These are phyloP conservation scores for Nyctalus aviator DNA, from an alignment of 2,797 vertebrate species.

Conservation along the genomic window DNA sequence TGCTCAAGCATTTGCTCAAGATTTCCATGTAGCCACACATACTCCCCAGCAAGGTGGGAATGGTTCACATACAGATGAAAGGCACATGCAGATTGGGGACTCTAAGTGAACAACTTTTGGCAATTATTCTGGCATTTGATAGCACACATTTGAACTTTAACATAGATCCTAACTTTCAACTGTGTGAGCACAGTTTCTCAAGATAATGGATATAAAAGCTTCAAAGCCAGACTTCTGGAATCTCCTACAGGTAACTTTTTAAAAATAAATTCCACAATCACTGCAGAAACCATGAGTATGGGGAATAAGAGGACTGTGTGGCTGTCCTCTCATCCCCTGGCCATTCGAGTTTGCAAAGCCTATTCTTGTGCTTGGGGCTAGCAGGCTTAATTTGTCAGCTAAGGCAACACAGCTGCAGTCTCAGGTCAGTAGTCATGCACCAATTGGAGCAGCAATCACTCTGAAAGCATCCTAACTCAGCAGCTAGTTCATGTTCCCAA, in stretches of 20 bases:
- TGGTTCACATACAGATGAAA: slow-evolving; percentile 3
- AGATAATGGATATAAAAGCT: slow-evolving; percentile 16
- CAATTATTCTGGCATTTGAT: slow-evolving; percentile 13
- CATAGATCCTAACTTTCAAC: neutral
- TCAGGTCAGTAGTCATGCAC: neutral
- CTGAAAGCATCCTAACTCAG: neutral
- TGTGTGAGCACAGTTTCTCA: slow-evolving; percentile 24
- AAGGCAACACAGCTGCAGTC: neutral
- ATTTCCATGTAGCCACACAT: neutral
- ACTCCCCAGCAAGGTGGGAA: neutral
- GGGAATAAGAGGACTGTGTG: neutral
- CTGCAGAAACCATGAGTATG: neutral
- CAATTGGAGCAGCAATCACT: slow-evolving; percentile 26
- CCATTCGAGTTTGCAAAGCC: slow-evolving; percentile 20
- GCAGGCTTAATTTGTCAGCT: slow-evolving; percentile 52
- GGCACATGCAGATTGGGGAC: neutral
- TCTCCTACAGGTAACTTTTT: neutral
- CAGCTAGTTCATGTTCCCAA: neutral
- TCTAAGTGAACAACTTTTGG: neutral
- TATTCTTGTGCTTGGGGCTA: neutral
- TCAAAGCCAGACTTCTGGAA: neutral
- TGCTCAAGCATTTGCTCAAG: neutral
- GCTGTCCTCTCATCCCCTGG: neutral
- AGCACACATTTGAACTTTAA: slow-evolving; percentile 11
- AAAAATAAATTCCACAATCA: neutral